Conservation (phyloP, 2,888 invertebrate species). For the Hofmannophila pseudospretella region DNA sequence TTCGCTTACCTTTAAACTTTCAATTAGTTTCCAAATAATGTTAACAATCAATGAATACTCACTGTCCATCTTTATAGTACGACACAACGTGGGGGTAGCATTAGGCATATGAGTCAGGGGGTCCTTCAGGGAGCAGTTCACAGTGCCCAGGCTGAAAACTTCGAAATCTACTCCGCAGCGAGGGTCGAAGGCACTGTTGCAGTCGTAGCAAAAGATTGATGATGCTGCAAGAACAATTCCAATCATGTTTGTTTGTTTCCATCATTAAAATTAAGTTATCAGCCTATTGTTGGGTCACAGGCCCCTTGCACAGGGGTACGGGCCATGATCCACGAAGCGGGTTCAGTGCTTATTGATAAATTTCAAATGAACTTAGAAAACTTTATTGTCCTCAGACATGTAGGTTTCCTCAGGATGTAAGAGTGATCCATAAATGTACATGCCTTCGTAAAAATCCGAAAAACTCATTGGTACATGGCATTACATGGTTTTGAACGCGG, state of each 20-base stretch:
- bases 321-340: background rate
- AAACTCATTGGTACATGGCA: too few relatives aligned
- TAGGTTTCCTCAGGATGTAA: too few relatives aligned
- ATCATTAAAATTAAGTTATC: background rate
- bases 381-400: too few relatives aligned
- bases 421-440: too few relatives aligned
- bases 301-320: background rate
- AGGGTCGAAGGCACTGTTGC: constrained; percentile 93
- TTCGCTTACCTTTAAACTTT: too few relatives aligned
- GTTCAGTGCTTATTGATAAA: too few relatives aligned
- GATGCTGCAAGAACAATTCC: constrained; percentile 57
- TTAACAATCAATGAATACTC: too few relatives aligned
- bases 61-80: constrained; percentile 91
- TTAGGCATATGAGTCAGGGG: constrained; percentile 82
- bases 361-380: too few relatives aligned
- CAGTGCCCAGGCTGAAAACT: constrained; percentile 88
- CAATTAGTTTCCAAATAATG: too few relatives aligned
- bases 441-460: too few relatives aligned
- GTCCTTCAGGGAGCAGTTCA: constrained; percentile 88
- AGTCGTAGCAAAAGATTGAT: constrained; percentile 89
- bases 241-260: too few relatives aligned
- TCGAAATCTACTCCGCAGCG: constrained; percentile 94
- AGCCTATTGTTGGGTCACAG: background rate
- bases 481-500: too few relatives aligned
- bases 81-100: constrained; percentile 83